These are phyloP conservation scores for Zaprionus obscuricornis DNA, from an alignment of 2,888 invertebrate species.

Conservation along the genomic window DNA sequence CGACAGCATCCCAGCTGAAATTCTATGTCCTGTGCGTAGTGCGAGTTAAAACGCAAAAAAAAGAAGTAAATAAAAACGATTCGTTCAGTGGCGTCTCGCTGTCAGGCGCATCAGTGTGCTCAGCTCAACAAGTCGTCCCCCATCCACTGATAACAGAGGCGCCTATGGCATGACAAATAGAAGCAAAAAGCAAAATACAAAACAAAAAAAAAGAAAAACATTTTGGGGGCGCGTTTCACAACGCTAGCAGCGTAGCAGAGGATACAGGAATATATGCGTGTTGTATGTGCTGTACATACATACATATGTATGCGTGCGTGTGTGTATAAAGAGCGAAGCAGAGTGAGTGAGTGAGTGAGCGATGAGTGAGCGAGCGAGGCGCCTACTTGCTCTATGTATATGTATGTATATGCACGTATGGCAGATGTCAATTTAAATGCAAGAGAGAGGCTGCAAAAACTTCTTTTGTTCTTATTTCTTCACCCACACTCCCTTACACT, in stretches of 20 bases:
- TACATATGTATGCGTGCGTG: conserved; percentile 5
- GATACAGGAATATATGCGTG: conserved; percentile 6
- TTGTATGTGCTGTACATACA: neutral
- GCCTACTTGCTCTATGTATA: neutral
- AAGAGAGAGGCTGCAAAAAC: conserved; percentile 20
- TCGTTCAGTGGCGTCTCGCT: conserved; percentile 35
- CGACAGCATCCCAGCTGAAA: conserved; percentile 52
- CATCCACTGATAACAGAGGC: neutral
- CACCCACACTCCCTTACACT: neutral
- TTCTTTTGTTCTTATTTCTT: conserved; percentile 11
- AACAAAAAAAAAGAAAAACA: too few species aligned
- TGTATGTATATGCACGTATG: neutral
- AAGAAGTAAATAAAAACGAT: too few species aligned
- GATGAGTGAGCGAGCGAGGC: conserved; percentile 24
- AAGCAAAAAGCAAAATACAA: too few species aligned
- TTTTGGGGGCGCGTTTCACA: conserved; percentile 27
- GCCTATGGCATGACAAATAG: too few species aligned
- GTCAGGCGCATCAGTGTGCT: too few species aligned
- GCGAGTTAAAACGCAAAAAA: conserved; percentile 49
- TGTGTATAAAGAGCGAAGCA: conserved; percentile 9
- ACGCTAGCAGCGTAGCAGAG: conserved; percentile 18
- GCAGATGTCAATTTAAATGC: conserved; percentile 46
- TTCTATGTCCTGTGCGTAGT: conserved; percentile 33
- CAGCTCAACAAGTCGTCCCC: conserved; percentile 43
- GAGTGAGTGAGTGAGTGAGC: conserved; percentile 28